Conservation (phyloP, 2,888 invertebrate genomes). For the Andrena camellia region DNA sequence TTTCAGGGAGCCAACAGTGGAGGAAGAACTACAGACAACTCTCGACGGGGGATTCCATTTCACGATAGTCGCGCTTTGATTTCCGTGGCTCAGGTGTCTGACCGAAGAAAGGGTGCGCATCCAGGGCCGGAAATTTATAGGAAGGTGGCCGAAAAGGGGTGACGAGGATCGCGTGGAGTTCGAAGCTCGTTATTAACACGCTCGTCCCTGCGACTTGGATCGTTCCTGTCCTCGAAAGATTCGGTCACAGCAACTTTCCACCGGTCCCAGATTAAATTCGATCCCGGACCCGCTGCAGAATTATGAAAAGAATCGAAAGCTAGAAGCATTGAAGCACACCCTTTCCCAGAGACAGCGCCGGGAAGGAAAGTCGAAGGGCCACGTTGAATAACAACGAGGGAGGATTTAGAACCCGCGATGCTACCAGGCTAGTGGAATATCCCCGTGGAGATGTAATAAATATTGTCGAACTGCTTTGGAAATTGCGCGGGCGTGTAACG, state of each 20-base stretch:
- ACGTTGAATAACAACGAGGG: slow-evolving; percentile 54
- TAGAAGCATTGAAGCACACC: slow-evolving; percentile 7
- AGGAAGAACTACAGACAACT: slow-evolving; percentile 17
- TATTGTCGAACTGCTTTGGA: neutral
- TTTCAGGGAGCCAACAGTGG: slow-evolving; percentile 26
- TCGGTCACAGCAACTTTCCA: slow-evolving; percentile 65
- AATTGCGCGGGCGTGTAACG: neutral
- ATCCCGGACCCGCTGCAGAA: slow-evolving; percentile 37
- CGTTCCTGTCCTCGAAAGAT: slow-evolving; percentile 59
- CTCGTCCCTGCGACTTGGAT: slow-evolving; percentile 72
- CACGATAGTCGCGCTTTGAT: slow-evolving; percentile 61
- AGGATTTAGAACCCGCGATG: slow-evolving; percentile 1
- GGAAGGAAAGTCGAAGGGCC: slow-evolving; percentile 5
- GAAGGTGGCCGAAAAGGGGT: slow-evolving; percentile 1
- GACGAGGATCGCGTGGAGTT: slow-evolving; percentile 21
- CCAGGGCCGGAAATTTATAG: slow-evolving; percentile 56
- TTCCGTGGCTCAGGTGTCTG: slow-evolving; percentile 65
- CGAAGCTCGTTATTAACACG: slow-evolving; percentile 66
- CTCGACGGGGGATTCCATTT: slow-evolving; percentile 52
- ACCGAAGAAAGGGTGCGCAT: slow-evolving; percentile 22
- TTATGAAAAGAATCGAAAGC: slow-evolving; percentile 46
- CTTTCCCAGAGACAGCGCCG: neutral
- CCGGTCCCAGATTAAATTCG: slow-evolving; percentile 71
- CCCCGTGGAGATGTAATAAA: neutral
- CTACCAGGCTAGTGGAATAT: neutral